Conservation (phyloP, 2,113 vertebrate genomes). For the Aythya baeri region DNA sequence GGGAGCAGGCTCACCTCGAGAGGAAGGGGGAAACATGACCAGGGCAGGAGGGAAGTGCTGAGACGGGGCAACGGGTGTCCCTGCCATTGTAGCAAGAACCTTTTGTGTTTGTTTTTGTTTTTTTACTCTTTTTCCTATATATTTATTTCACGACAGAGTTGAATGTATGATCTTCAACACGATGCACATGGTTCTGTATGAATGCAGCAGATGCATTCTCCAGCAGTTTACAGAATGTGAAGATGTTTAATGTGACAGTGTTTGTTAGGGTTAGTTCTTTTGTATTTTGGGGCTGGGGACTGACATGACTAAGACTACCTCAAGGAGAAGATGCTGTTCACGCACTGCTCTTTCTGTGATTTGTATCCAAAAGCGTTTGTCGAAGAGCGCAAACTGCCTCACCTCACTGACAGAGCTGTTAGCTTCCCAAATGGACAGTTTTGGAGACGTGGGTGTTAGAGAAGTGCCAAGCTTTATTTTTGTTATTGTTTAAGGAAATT, state of each 20-base stretch:
- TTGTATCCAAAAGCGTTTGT: conserved; percentile 42
- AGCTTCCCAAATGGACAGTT: background rate
- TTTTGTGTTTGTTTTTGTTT: conserved; percentile 84
- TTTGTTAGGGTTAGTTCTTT: conserved; percentile 92
- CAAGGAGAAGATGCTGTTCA: conserved; percentile 86
- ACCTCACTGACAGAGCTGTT: conserved; percentile 27
- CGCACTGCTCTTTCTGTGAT: conserved; percentile 76
- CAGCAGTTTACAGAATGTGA: conserved; percentile 96
- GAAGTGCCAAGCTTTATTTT: conserved; percentile 54
- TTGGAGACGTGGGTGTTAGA: conserved; percentile 27
- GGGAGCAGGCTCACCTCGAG: conserved; percentile 74
- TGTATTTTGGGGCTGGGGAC: conserved; percentile 81
- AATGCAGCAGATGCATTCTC: conserved; percentile 92
- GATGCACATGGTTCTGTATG: conserved; percentile 95
- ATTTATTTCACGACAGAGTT: conserved; percentile 99
- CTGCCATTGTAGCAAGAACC: conserved; percentile 88
- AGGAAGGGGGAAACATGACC: conserved; percentile 47
- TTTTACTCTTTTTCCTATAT: conserved; percentile 87
- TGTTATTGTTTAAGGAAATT: background rate
- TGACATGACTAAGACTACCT: conserved; percentile 91
- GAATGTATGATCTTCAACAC: conserved; percentile 99
- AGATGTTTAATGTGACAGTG: conserved; percentile 92
- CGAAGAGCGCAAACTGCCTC: conserved; percentile 62
- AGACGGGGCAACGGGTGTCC: conserved; percentile 51
- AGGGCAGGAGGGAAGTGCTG: conserved; percentile 51